These are phyloP conservation scores for Sakesphorus luctuosus DNA, from an alignment of 2,113 vertebrate genomes.

Conservation along the genomic window DNA sequence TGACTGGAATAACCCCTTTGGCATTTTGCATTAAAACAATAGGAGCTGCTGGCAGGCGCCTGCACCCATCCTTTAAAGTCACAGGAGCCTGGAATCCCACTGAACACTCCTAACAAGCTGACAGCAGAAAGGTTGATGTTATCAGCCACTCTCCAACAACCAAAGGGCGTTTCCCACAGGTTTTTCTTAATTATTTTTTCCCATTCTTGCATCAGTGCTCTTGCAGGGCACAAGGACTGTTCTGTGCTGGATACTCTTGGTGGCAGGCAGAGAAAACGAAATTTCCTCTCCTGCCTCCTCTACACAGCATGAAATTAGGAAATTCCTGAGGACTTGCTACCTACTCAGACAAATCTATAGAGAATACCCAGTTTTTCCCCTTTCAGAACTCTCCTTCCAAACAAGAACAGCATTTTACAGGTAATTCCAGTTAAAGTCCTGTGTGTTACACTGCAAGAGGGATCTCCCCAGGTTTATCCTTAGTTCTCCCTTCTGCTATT, in stretches of 20 bases:
- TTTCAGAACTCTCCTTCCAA: background rate
- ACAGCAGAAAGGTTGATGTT: constrained; percentile 25
- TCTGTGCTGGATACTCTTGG: background rate
- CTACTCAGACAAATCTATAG: background rate
- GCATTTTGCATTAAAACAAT: constrained; percentile 56
- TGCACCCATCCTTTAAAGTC: background rate
- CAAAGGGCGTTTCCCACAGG: background rate
- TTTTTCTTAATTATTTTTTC: background rate
- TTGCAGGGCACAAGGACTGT: background rate
- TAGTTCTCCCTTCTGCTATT: background rate
- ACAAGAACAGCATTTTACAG: background rate
- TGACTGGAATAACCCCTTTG: constrained; percentile 51
- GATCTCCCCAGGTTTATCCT: background rate
- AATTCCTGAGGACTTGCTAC: background rate
- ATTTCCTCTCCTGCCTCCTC: background rate
- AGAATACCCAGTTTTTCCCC: background rate
- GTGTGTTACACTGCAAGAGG: background rate
- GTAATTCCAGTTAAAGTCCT: background rate
- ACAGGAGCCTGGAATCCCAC: background rate
- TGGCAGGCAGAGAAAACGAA: background rate
- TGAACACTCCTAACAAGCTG: background rate
- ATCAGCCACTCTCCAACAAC: background rate
- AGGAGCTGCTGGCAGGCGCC: background rate
- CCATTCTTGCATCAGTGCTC: background rate
- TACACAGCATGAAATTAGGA: background rate